phyloP scores from a whole-genome alignment of 2,888 invertebrate genomes.

The Hemaris fuciformis region DNA sequence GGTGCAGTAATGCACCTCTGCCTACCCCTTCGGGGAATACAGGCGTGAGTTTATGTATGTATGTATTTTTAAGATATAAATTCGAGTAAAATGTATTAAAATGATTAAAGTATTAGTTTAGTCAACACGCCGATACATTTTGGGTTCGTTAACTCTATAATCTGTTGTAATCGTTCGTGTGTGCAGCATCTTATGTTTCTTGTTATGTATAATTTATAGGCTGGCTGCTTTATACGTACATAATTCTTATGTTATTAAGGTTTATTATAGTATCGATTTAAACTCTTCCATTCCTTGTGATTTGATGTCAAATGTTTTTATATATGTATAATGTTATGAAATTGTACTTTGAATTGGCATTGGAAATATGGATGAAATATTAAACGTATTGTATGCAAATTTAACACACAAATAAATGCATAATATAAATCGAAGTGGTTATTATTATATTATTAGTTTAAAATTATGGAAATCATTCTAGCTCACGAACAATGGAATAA shows the following conservation, averaged over 20 bases:
- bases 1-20: too few relatives aligned
- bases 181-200: background rate
- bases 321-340: background rate
- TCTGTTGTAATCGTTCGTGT: background rate
- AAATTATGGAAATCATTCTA: too few relatives aligned
- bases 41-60: too few relatives aligned
- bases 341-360: conserved; percentile 4
- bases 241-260: background rate
- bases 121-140: too few relatives aligned
- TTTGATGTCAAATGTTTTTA: background rate
- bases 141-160: too few relatives aligned
- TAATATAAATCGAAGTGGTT: background rate
- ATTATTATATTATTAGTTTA: background rate
- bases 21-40: too few relatives aligned
- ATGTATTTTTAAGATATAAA: too few relatives aligned
- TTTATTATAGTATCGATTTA: background rate
- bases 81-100: too few relatives aligned
- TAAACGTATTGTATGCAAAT: background rate
- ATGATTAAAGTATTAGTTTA: too few relatives aligned
- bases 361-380: background rate
- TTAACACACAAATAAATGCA: background rate
- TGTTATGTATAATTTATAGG: background rate
- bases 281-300: conserved; percentile 1
- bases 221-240: background rate
- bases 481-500: too few relatives aligned